These are phyloP conservation scores for Epicampocera succincta DNA, from an alignment of 2,888 invertebrate species.

Conservation along the genomic window DNA sequence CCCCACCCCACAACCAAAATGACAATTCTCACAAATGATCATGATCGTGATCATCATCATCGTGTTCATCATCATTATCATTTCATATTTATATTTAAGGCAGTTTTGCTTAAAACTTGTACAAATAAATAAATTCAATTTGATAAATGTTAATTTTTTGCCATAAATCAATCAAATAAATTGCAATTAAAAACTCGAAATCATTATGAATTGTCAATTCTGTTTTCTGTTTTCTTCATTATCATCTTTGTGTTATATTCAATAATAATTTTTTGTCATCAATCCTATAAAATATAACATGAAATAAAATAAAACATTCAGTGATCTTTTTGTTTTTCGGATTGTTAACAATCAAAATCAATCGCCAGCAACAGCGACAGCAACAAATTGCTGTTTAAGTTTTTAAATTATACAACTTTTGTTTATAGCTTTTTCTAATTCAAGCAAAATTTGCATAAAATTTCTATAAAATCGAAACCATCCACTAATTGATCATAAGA, in stretches of 20 bases:
- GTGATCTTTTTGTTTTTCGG: background rate
- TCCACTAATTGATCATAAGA: constrained; percentile 69
- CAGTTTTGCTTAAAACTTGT: constrained; percentile 57
- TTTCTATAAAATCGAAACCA: constrained; percentile 61
- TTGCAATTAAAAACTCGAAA: constrained; percentile 67
- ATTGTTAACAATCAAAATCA: constrained; percentile 29
- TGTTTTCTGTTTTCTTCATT: background rate
- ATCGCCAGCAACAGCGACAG: constrained; percentile 16
- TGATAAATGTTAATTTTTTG: constrained; percentile 67
- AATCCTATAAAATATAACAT: constrained; percentile 44
- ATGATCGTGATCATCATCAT: constrained; percentile 29
- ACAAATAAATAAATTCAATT: constrained; percentile 66
- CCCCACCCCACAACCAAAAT: background rate
- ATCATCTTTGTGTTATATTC: constrained; percentile 11
- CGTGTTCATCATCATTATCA: constrained; percentile 14
- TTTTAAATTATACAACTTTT: constrained; percentile 37
- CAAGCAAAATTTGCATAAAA: constrained; percentile 64
- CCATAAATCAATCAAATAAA: constrained; percentile 72
- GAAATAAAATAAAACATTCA: constrained; percentile 35
- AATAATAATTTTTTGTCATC: constrained; percentile 26
- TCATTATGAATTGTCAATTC: constrained; percentile 48
- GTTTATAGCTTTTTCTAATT: constrained; percentile 44
- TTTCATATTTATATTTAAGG: constrained; percentile 23
- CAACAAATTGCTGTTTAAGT: background rate
- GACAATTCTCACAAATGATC: background rate